Conservation (phyloP, 2,888 invertebrate genomes). For the Hyposoter didymator region DNA sequence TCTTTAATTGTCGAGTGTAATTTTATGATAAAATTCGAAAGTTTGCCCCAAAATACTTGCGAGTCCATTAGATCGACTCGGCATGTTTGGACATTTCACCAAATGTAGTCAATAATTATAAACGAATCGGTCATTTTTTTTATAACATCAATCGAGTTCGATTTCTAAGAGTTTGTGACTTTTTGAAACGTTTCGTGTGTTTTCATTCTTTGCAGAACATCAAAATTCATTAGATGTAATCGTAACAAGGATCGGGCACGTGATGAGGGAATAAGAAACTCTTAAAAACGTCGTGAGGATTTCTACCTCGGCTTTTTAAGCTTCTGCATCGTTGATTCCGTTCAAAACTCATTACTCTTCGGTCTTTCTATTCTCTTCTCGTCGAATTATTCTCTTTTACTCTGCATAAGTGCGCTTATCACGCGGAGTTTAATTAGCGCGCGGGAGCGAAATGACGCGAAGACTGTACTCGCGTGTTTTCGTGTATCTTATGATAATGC, state of each 20-base stretch:
- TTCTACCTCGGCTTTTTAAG: not conserved
- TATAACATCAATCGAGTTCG: not conserved
- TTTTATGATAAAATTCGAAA: not conserved
- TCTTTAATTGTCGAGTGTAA: not conserved
- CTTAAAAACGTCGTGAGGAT: not conserved
- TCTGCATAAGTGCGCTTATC: constrained; percentile 70
- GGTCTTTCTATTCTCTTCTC: constrained; percentile 10
- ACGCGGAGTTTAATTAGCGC: constrained; percentile 70
- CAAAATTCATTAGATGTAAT: not conserved
- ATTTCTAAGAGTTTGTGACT: not conserved
- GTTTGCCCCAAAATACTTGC: too few species aligned
- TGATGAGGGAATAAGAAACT: not conserved
- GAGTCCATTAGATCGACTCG: not conserved
- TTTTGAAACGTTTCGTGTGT: not conserved
- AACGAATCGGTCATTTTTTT: not conserved
- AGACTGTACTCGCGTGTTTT: constrained; percentile 68
- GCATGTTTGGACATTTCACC: not conserved
- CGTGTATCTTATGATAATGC: constrained; percentile 71
- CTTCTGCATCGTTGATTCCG: constrained; percentile 5
- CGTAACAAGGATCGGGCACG: not conserved
- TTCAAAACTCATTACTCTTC: not conserved
- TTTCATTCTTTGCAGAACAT: not conserved
- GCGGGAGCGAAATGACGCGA: constrained; percentile 64
- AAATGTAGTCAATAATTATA: not conserved
- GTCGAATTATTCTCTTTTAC: constrained; percentile 54